Conservation (phyloP, 2,888 invertebrate genomes). For the Melinopterus prodromus region DNA sequence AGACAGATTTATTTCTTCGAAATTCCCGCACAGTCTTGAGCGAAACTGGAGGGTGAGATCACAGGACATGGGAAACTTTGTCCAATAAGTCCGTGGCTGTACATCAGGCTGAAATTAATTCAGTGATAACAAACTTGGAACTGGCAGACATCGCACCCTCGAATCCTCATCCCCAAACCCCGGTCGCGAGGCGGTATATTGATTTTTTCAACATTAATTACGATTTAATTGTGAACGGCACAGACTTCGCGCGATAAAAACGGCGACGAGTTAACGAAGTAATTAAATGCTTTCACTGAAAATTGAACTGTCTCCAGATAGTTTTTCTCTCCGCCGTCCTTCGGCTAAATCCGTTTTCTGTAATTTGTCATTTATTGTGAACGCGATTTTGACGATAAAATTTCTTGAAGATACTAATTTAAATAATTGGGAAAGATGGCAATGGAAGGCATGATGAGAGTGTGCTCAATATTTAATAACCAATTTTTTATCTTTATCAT, state of each 20-base stretch:
- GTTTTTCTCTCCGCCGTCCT: neutral
- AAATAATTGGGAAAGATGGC: too few species aligned
- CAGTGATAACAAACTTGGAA: constrained; percentile 21
- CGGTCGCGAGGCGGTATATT: constrained; percentile 16
- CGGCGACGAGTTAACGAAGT: constrained; percentile 21
- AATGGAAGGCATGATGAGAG: too few species aligned
- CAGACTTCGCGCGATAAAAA: constrained; percentile 19
- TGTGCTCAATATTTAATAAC: too few species aligned
- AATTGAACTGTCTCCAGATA: constrained; percentile 22
- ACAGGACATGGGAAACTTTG: constrained; percentile 18
- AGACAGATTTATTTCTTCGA: constrained; percentile 19
- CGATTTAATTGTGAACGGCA: constrained; percentile 32
- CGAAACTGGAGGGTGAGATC: neutral
- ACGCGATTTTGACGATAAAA: neutral
- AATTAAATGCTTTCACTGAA: constrained; percentile 25
- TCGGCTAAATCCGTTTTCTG: neutral
- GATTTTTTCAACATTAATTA: constrained; percentile 37
- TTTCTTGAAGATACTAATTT: too few species aligned
- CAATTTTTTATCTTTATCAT: too few species aligned
- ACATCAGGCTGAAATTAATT: constrained; percentile 16
- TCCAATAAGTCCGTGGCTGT: neutral
- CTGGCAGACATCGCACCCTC: neutral
- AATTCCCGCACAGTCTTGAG: neutral
- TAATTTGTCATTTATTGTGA: constrained; percentile 11
- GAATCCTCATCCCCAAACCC: neutral